A percentile compares a stretch with the other conserved stretches of the same genome.
These are phyloP conservation scores for Kradibia gibbosae DNA, from an alignment of 1,140 invertebrate genomes.

Conservation along the genomic window DNA sequence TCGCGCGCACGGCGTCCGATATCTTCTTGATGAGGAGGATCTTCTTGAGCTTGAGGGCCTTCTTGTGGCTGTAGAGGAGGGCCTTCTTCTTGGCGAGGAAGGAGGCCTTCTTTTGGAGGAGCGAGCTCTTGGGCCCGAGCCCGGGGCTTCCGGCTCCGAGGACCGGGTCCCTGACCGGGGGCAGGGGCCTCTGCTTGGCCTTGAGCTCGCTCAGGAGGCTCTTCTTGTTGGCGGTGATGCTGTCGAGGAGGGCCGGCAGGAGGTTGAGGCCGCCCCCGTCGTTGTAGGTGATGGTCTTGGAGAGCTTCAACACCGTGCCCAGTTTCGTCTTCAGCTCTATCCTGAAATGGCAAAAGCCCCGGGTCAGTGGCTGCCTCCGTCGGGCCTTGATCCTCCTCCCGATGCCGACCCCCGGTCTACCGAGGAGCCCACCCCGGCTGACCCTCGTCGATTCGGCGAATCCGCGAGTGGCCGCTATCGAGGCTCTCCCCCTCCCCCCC, in stretches of 20 bases:
- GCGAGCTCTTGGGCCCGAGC: background rate
- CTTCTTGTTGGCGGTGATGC: background rate
- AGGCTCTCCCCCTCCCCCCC: too few species aligned
- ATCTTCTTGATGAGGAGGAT: background rate
- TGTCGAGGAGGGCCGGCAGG: constrained; percentile 1
- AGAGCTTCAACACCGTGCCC: constrained; percentile 13
- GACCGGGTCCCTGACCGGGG: background rate
- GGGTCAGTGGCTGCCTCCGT: background rate
- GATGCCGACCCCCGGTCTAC: too few species aligned
- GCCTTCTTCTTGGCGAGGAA: too few species aligned
- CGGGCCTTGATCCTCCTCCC: background rate
- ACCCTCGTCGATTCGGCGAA: too few species aligned
- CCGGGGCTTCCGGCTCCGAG: too few species aligned
- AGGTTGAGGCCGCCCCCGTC: constrained; percentile 2
- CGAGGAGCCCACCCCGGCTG: too few species aligned
- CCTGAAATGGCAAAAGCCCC: constrained; percentile 6
- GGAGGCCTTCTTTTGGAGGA: background rate
- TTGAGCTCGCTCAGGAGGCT: background rate
- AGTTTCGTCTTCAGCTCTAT: constrained; percentile 19
- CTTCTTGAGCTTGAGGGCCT: constrained; percentile 2
- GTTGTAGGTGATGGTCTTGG: constrained; percentile 25
- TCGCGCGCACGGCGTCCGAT: background rate
- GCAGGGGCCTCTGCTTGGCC: background rate
- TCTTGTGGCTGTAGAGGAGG: background rate
- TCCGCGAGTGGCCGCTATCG: too few species aligned